Percentiles rank a stretch among this genome's conserved stretches.
Evolutionary conservation across 2,797 vertebrate species (phyloP).

Genomic region (Neoniphon sammara): DNA sequence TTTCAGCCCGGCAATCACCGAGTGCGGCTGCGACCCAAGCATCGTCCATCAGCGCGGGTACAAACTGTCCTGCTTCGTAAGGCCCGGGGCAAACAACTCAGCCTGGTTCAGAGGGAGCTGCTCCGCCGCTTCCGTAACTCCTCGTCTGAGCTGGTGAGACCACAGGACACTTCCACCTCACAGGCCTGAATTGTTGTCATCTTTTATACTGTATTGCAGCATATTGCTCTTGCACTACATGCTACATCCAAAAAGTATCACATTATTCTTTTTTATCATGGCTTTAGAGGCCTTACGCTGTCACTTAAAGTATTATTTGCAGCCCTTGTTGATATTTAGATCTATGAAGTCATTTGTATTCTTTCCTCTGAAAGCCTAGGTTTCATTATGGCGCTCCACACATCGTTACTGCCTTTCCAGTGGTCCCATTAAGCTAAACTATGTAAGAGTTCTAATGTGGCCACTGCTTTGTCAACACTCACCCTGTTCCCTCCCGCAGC

Average conservation of each 20-base stretch:
- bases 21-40: conserved; percentile 88
- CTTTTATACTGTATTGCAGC: conserved; percentile 43
- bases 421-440: conserved; percentile 54
- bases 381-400: conserved; percentile 38
- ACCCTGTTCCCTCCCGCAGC: conserved; percentile 14
- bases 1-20: conserved; percentile 82
- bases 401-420: conserved; percentile 38
- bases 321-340: conserved; percentile 21
- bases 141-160: conserved; percentile 88
- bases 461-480: conserved; percentile 31
- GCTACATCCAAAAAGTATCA: conserved; percentile 8
- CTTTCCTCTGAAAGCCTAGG: conserved; percentile 25
- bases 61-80: conserved; percentile 84
- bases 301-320: conserved; percentile 15
- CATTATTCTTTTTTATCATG: conserved; percentile 14
- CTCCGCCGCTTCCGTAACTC: conserved; percentile 87
- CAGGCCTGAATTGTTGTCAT: conserved; percentile 2
- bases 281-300: conserved; percentile 12
- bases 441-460: conserved; percentile 42
- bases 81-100: conserved; percentile 83
- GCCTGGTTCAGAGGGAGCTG: conserved; percentile 84
- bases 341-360: conserved; percentile 44
- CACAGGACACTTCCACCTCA: conserved; percentile 17
- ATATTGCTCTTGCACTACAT: conserved; percentile 29
- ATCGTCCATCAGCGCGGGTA: conserved; percentile 80